phyloP scores from a whole-genome alignment of 2,888 invertebrate species.

The Chorisops tibialis region DNA sequence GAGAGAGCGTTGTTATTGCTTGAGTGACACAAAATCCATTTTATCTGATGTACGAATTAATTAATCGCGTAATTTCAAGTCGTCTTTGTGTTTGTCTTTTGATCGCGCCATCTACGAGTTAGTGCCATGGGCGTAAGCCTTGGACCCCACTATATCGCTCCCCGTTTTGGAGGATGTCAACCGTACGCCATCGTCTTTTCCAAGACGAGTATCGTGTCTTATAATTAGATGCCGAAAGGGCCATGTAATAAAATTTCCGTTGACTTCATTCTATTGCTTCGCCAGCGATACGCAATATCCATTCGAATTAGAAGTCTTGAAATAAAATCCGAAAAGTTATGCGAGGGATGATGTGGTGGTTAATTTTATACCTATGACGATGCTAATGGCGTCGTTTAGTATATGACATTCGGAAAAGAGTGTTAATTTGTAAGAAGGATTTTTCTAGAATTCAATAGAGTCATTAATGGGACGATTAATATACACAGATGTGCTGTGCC shows the following conservation, averaged over 20 bases:
- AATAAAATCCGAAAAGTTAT: slow-evolving; percentile 1
- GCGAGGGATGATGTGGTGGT: slow-evolving; percentile 15
- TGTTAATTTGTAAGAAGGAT: too few species aligned
- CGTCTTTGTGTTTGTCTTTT: slow-evolving; percentile 21
- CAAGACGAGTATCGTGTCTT: neutral
- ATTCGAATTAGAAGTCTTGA: slow-evolving; percentile 4
- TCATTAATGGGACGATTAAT: too few species aligned
- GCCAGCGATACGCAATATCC: neutral
- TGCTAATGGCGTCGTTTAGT: neutral
- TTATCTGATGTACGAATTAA: slow-evolving; percentile 34
- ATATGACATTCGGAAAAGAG: too few species aligned
- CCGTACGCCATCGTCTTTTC: neutral
- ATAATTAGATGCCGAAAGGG: neutral
- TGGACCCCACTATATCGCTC: slow-evolving; percentile 19
- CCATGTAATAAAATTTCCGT: slow-evolving; percentile 18
- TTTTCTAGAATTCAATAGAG: too few species aligned
- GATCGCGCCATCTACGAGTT: too few species aligned
- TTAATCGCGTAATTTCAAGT: slow-evolving; percentile 31
- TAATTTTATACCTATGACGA: slow-evolving; percentile 6
- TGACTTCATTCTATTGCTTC: neutral
- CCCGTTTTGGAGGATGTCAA: slow-evolving; percentile 18
- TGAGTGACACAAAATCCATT: slow-evolving; percentile 33
- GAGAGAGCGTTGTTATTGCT: slow-evolving; percentile 5
- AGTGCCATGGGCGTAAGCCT: neutral
- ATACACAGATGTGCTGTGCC: too few species aligned